phyloP scores from a whole-genome alignment of 2,888 invertebrate species.

The Thysanoteuthis rhombus region DNA sequence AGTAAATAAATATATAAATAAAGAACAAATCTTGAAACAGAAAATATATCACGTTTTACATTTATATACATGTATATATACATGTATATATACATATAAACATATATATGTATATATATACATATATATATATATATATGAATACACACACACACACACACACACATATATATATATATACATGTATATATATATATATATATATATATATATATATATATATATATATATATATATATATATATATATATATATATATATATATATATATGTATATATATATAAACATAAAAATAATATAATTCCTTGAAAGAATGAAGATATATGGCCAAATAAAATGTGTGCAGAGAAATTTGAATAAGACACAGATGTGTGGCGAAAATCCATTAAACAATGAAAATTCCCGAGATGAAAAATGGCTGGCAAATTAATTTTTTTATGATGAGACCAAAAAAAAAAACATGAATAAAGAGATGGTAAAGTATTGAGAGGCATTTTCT shows the following conservation, averaged over 20 bases:
- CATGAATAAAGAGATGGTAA: not conserved
- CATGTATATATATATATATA: not conserved
- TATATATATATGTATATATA: not conserved
- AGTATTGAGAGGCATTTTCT: not conserved
- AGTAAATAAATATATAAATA: not conserved
- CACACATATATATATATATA: not conserved
- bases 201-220: not conserved
- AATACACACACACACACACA: not conserved
- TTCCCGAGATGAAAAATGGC: not conserved
- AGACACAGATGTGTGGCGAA: not conserved
- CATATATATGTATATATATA: not conserved
- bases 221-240: not conserved
- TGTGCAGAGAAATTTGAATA: not conserved
- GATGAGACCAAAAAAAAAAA: not conserved
- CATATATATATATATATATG: not conserved
- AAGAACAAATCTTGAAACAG: not conserved
- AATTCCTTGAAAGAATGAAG: not conserved
- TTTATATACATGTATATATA: not conserved
- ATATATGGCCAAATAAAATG: not conserved
- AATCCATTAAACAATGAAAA: not conserved
- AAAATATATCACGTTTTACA: not conserved
- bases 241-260: not conserved
- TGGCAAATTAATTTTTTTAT: not conserved
- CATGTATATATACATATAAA: not conserved
- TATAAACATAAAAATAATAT: too few relatives aligned